Conservation (phyloP, 2,797 vertebrate species). For the Garrulus glandarius region DNA sequence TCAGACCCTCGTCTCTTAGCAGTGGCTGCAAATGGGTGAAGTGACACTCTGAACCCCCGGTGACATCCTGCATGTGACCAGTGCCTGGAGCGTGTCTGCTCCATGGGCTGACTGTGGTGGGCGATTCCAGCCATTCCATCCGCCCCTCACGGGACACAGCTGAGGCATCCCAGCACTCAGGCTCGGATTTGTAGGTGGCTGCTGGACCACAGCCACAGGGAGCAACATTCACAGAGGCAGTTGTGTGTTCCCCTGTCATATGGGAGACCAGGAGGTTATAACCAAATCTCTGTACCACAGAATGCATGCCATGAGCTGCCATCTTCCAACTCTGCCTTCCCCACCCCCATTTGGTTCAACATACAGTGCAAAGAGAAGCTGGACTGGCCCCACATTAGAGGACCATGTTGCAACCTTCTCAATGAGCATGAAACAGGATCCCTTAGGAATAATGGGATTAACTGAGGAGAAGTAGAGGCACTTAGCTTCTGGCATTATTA, state of each 20-base stretch:
- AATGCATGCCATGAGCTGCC: neutral
- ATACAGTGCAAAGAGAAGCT: neutral
- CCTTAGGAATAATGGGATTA: constrained; percentile 44
- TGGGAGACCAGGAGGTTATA: neutral
- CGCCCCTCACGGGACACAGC: rapidly evolving
- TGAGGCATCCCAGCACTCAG: neutral
- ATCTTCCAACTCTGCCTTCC: neutral
- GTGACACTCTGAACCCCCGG: neutral
- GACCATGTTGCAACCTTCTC: neutral
- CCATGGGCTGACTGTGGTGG: neutral
- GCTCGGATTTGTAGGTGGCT: rapidly evolving
- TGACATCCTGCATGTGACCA: neutral
- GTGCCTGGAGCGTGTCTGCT: neutral
- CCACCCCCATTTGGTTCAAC: neutral
- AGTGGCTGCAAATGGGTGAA: neutral
- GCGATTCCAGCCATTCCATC: neutral
- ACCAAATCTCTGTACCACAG: neutral
- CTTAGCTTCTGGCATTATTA: constrained; percentile 46
- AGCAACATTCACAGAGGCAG: neutral
- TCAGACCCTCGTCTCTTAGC: neutral
- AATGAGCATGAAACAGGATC: constrained; percentile 18
- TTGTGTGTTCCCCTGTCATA: rapidly evolving
- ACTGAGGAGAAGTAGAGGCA: constrained; percentile 24
- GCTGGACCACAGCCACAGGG: neutral
- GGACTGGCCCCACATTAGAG: neutral